These are phyloP conservation scores for Maniola jurtina DNA, from an alignment of 1,140 invertebrate genomes.

Conservation along the genomic window DNA sequence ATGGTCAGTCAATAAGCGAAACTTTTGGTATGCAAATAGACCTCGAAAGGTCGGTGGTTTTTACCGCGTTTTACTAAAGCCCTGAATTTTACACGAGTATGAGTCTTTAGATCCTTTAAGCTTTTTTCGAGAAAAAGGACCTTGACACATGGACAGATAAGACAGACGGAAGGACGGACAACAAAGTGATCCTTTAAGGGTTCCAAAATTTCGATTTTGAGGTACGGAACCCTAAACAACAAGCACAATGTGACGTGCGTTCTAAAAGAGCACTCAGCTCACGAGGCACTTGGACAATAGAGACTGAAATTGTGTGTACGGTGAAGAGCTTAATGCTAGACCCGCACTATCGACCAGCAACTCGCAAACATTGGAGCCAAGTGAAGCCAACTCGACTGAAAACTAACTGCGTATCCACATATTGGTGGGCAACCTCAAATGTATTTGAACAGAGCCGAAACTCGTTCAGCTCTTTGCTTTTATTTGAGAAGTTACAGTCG, in stretches of 20 bases:
- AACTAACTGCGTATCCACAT: slow-evolving; percentile 4
- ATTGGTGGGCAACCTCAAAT: slow-evolving; percentile 1
- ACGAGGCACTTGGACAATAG: slow-evolving; percentile 29
- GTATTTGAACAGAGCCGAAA: slow-evolving; percentile 1
- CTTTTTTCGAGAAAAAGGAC: too few relatives aligned
- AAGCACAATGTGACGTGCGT: neutral
- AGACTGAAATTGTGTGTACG: slow-evolving; percentile 34
- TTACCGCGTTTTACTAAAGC: too few relatives aligned
- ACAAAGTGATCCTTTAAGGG: too few relatives aligned
- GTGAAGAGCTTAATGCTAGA: slow-evolving; percentile 14
- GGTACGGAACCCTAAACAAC: too few relatives aligned
- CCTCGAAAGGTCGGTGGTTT: too few relatives aligned
- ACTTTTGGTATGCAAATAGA: too few relatives aligned
- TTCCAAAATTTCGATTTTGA: too few relatives aligned
- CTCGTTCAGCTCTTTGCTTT: slow-evolving; percentile 5
- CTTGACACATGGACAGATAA: too few relatives aligned
- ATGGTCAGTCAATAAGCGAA: too few relatives aligned
- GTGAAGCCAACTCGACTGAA: neutral
- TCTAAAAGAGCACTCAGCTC: neutral
- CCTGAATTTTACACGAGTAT: too few relatives aligned
- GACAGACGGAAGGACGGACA: too few relatives aligned
- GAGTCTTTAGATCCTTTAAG: too few relatives aligned
- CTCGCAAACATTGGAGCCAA: slow-evolving; percentile 1
- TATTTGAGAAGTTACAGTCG: slow-evolving; percentile 13
- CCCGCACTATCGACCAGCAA: neutral